Evolutionary conservation across 2,797 vertebrate genomes (phyloP).

Genomic region (Staurois parvus): DNA sequence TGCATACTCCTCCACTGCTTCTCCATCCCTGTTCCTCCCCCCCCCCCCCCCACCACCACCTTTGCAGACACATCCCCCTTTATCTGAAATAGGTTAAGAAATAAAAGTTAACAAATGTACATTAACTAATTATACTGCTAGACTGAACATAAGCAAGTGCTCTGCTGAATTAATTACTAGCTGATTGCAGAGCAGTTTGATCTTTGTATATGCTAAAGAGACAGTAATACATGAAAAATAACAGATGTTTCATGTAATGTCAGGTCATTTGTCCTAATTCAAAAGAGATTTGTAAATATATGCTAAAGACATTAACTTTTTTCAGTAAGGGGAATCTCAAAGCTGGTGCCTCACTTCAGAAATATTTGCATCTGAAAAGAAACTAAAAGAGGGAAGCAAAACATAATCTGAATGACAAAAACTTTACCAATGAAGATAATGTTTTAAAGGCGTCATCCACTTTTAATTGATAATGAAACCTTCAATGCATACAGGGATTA

Average conservation of each 20-base stretch:
- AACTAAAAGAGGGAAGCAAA: background rate
- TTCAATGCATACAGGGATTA: too few relatives aligned
- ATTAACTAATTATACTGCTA: background rate
- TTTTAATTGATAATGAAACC: background rate
- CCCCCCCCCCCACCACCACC: too few relatives aligned
- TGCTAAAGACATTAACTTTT: slow-evolving; percentile 39
- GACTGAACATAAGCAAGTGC: background rate
- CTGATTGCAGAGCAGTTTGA: slow-evolving; percentile 8
- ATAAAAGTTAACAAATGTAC: background rate
- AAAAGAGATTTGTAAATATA: slow-evolving; percentile 30
- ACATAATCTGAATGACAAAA: background rate
- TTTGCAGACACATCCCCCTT: too few relatives aligned
- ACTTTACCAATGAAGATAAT: background rate
- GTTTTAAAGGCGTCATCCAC: background rate
- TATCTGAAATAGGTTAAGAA: background rate
- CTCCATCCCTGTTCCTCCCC: too few relatives aligned
- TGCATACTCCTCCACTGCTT: too few relatives aligned
- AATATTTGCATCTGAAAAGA: background rate
- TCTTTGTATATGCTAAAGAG: slow-evolving; percentile 40
- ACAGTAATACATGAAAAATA: slow-evolving; percentile 29
- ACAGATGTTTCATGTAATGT: slow-evolving; percentile 14
- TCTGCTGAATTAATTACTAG: slow-evolving; percentile 25
- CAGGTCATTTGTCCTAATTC: slow-evolving; percentile 1
- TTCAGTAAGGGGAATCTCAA: background rate
- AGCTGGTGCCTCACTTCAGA: background rate